phyloP scores from a whole-genome alignment of 2,888 invertebrate genomes.

The Chromoteleia sp. region DNA sequence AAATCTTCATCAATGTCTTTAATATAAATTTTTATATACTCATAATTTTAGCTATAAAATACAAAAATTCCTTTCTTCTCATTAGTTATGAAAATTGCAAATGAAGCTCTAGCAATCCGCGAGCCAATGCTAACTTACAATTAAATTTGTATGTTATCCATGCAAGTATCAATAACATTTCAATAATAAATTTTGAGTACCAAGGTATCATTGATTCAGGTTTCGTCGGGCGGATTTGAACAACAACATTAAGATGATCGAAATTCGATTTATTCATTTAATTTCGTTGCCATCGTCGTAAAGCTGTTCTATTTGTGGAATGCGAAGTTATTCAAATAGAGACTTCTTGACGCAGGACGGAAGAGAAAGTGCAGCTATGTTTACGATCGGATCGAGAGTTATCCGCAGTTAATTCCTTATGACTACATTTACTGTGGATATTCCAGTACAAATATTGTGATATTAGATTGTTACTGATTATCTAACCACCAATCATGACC shows the following conservation, averaged over 20 bases:
- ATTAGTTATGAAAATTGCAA: too few species aligned
- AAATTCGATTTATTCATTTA: constrained; percentile 6
- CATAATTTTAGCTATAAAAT: too few species aligned
- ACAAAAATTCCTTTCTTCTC: too few species aligned
- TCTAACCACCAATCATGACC: constrained; percentile 10
- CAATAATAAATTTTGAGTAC: background rate
- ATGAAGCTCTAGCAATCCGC: too few species aligned
- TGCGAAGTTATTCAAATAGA: constrained; percentile 39
- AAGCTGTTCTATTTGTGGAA: constrained; percentile 26
- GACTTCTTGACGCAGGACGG: constrained; percentile 28
- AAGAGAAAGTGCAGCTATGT: background rate
- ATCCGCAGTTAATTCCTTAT: constrained; percentile 24
- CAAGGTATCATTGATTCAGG: background rate
- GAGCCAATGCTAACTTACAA: too few species aligned
- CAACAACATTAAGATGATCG: constrained; percentile 11
- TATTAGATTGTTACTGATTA: constrained; percentile 27
- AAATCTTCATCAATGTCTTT: too few species aligned
- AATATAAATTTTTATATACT: too few species aligned
- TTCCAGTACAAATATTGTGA: constrained; percentile 46
- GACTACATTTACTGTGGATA: constrained; percentile 34
- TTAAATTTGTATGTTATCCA: too few species aligned
- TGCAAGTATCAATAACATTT: too few species aligned
- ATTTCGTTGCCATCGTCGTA: background rate
- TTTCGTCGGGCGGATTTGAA: background rate
- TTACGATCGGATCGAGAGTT: constrained; percentile 38